Base-by-base conservation (phyloP, 2,888 invertebrate genomes). In the Tromatobia lineatoria region DNA sequence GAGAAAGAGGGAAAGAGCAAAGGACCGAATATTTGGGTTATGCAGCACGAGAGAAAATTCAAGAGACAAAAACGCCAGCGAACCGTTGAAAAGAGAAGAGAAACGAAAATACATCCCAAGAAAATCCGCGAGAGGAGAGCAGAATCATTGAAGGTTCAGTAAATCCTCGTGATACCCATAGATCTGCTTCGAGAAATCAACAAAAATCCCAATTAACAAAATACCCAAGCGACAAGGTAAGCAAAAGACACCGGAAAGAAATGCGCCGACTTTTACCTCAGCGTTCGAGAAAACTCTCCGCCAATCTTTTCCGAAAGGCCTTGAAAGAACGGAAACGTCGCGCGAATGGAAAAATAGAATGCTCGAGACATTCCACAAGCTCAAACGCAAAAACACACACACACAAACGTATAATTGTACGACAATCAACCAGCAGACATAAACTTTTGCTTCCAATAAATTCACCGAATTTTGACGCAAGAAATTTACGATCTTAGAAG, bases 251-350 rank as follows among this genome's bases (percentile, higher is more conserved):
- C 23, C 73, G 61, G 38, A 78, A 74, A 66, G 59, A n/a, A 64
- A 42, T 57, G 20, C 71, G 50, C 25, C 42, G 42, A 74, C 29
- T 61, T 29, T 77, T 54, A 59, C n/a, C 23, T 73, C 74, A 47
- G 3, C 20, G 74, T 69, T 34, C 47, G 61, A 69, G 45, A 70
- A 38, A 38, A 54, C 50, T 64, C 20, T 34, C 64, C 2, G 38
- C 20, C 42, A 42, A 64, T 38, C 52, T 59, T 82, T 82, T 75
- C 84, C 84, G 71, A 70, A 78, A 69, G 69, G 84, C 84, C 82
- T 78, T 66, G 67, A 77, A 29, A 18, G 13, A 64, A 76, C 52
- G 45, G 3, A 61, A 47, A 11, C 38, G 42, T 42, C 71, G 57
- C 23, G n/a, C 67, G 54, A 38, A 34, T 25, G 34, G 38, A 64